phyloP scores from a whole-genome alignment of 2,888 invertebrate genomes.

The Caenorhabditis imperialis region DNA sequence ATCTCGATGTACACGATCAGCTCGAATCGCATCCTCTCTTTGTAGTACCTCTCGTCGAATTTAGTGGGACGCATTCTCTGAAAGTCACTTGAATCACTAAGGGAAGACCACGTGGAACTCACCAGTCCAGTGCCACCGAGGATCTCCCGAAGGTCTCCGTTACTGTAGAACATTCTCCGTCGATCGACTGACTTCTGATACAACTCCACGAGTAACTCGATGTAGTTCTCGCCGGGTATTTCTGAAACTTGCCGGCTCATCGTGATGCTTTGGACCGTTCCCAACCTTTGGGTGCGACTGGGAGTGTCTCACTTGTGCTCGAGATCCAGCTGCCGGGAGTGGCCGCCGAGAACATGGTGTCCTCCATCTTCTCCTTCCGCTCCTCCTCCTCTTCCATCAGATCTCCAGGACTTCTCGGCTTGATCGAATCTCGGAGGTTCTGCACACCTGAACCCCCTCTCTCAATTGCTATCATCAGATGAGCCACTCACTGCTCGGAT shows the following conservation, averaged over 20 bases:
- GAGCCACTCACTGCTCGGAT: constrained; percentile 43
- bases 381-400: constrained; percentile 33
- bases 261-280: no score
- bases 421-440: constrained; percentile 40
- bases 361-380: constrained; percentile 34
- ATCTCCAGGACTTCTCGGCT: constrained; percentile 15
- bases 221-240: constrained; percentile 47
- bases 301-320: constrained; percentile 29
- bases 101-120: no score
- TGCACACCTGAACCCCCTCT: constrained; percentile 40
- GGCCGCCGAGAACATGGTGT: constrained; percentile 34
- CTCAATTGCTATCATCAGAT: no score
- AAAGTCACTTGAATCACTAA: constrained; percentile 27
- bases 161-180: constrained; percentile 68
- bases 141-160: constrained; percentile 64
- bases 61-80: constrained; percentile 51
- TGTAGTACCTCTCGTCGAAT: constrained; percentile 58
- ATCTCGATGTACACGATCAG: constrained; percentile 48
- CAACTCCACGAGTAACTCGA: constrained; percentile 47
- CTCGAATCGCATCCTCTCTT: constrained; percentile 57
- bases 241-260: constrained; percentile 13
- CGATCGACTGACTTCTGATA: constrained; percentile 62
- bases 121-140: constrained; percentile 66
- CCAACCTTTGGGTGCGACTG: constrained; percentile 21
- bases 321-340: constrained; percentile 52